Conservation (phyloP, 2,797 vertebrate species). For the Epinephelus malabaricus region DNA sequence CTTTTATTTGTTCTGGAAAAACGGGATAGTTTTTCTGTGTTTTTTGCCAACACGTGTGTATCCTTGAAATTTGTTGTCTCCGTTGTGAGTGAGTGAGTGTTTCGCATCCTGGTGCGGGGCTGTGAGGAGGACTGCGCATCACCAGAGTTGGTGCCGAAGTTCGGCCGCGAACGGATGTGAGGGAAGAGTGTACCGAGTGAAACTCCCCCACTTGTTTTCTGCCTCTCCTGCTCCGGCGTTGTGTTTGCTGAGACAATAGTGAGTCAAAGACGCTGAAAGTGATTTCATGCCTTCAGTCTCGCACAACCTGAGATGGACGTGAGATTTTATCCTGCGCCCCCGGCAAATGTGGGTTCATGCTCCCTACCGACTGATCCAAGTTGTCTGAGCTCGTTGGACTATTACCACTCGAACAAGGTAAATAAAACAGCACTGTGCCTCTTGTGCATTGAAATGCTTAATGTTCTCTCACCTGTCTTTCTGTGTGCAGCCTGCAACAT, state of each 20-base stretch:
- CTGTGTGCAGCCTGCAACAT: conserved; percentile 24
- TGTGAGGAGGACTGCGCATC: conserved; percentile 78
- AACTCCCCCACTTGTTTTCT: conserved; percentile 79
- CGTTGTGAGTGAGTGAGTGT: conserved; percentile 58
- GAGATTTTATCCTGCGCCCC: conserved; percentile 98
- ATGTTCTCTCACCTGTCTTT: conserved; percentile 69
- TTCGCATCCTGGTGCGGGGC: conserved; percentile 71
- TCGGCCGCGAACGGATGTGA: conserved; percentile 86
- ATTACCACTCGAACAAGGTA: conserved; percentile 99
- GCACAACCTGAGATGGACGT: conserved; percentile 95
- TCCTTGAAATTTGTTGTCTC: conserved; percentile 56
- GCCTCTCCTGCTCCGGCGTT: conserved; percentile 66
- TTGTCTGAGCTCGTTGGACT: conserved; percentile 94
- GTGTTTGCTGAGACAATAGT: conserved; percentile 85
- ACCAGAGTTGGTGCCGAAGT: conserved; percentile 83
- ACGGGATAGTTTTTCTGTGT: conserved; percentile 61
- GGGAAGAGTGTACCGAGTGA: conserved; percentile 80
- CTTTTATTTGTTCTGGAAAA: conserved; percentile 64
- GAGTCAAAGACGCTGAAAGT: conserved; percentile 85
- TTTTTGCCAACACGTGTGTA: conserved; percentile 76
- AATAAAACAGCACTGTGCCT: conserved; percentile 50
- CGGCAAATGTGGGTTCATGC: conserved; percentile 95
- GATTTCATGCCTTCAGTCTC: conserved; percentile 90
- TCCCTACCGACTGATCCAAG: conserved; percentile 93
- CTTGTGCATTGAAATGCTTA: conserved; percentile 10